Evolutionary conservation across 2,797 vertebrate genomes (phyloP).

Genomic region (Aselliscus stoliczkanus): DNA sequence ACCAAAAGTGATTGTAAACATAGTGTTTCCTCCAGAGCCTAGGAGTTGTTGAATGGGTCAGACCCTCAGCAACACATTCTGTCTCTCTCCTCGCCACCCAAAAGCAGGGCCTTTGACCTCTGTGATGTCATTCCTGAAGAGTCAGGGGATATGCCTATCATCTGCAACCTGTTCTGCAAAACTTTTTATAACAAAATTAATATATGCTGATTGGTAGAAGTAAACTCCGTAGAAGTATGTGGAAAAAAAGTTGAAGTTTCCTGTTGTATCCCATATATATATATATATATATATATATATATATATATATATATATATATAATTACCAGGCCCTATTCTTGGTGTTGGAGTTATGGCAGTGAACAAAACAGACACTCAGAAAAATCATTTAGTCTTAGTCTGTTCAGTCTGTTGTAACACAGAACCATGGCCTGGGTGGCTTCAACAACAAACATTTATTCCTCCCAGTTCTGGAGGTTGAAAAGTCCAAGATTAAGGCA

Average conservation of each 20-base stretch:
- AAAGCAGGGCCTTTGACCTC: neutral
- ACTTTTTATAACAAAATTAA: neutral
- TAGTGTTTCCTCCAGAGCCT: neutral
- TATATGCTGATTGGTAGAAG: neutral
- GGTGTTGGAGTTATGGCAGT: neutral
- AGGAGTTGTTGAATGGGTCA: neutral
- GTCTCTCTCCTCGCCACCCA: neutral
- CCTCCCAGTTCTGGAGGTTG: neutral
- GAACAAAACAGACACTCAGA: neutral
- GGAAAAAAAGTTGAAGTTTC: neutral
- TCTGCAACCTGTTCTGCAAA: neutral
- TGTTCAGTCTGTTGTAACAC: neutral
- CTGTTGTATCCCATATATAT: neutral
- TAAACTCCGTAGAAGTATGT: neutral
- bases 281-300: no score
- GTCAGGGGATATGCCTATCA: neutral
- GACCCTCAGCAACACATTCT: neutral
- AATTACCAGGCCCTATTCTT: neutral
- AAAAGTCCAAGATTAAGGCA: neutral
- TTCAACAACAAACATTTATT: neutral
- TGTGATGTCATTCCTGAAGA: neutral
- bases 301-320: no score
- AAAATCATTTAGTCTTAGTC: neutral
- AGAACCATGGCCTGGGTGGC: neutral
- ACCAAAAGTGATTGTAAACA: neutral